Conservation (phyloP, 2,888 invertebrate genomes). For the Netelia melanura region DNA sequence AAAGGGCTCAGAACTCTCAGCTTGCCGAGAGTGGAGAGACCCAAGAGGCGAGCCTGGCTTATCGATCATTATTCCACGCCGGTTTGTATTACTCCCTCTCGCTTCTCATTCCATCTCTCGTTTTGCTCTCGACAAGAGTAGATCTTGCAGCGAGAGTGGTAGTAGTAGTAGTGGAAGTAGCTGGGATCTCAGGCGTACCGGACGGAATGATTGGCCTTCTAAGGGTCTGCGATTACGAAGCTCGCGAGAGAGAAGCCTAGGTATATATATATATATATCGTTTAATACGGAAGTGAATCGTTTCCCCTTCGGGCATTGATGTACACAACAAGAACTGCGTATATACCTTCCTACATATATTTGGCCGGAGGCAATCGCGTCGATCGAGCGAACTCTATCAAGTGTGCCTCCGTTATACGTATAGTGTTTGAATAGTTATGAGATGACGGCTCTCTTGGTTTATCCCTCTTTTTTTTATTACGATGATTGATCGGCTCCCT, state of each 20-base stretch:
- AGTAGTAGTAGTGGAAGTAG: not conserved
- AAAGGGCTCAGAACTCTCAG: not conserved
- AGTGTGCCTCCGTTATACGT: slow-evolving; percentile 2
- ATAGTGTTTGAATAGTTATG: not conserved
- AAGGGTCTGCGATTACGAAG: slow-evolving; percentile 57
- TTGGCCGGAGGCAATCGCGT: slow-evolving; percentile 43
- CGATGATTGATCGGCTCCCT: slow-evolving; percentile 56
- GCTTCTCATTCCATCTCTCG: slow-evolving; percentile 34
- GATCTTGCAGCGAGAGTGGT: slow-evolving; percentile 42
- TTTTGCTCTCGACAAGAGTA: slow-evolving; percentile 31
- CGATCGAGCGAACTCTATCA: slow-evolving; percentile 49
- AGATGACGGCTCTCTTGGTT: slow-evolving; percentile 12
- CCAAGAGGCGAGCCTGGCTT: slow-evolving; percentile 35
- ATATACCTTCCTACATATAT: slow-evolving; percentile 12
- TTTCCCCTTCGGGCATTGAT: slow-evolving; percentile 46
- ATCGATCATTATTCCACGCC: slow-evolving; percentile 57
- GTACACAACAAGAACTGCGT: slow-evolving; percentile 24
- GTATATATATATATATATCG: slow-evolving; percentile 21
- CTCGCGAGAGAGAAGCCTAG: not conserved
- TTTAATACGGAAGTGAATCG: slow-evolving; percentile 64
- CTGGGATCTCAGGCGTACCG: slow-evolving; percentile 54
- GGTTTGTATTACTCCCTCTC: slow-evolving; percentile 58
- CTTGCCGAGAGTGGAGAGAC: slow-evolving; percentile 38
- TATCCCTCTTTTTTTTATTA: slow-evolving; percentile 21
- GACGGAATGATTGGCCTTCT: slow-evolving; percentile 66